phyloP scores from a whole-genome alignment of 2,797 vertebrate genomes.

The Pyrocephalus nanus region DNA sequence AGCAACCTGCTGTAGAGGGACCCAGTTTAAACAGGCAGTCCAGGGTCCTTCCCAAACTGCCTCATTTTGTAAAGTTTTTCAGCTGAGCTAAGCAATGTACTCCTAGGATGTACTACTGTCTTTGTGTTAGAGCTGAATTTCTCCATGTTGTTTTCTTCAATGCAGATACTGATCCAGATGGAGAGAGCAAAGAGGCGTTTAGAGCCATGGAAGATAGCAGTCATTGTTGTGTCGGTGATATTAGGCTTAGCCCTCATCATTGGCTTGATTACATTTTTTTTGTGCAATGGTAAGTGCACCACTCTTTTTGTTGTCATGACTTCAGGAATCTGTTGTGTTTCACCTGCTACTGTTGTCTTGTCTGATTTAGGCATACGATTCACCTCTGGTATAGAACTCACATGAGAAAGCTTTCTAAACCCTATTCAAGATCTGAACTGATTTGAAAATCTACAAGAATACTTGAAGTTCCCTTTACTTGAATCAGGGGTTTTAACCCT shows the following conservation, averaged over 20 bases:
- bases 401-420: background rate
- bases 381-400: background rate
- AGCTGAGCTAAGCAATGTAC: background rate
- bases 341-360: background rate
- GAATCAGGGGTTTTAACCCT: background rate
- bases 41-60: background rate
- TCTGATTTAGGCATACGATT: background rate
- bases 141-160: background rate
- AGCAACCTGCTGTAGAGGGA: background rate
- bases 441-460: background rate
- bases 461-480: background rate
- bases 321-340: background rate
- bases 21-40: background rate
- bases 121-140: background rate
- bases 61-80: background rate
- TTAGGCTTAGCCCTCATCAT: conserved; percentile 54
- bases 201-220: conserved; percentile 66
- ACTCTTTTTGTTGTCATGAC: background rate
- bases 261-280: conserved; percentile 64
- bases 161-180: conserved; percentile 11
- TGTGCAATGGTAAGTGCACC: conserved; percentile 66
- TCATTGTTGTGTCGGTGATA: conserved; percentile 26
- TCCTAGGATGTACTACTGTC: background rate
- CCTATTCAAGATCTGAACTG: background rate
- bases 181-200: background rate